Conservation (phyloP, 2,888 invertebrate species). For the Trypoxylon attenuatum region DNA sequence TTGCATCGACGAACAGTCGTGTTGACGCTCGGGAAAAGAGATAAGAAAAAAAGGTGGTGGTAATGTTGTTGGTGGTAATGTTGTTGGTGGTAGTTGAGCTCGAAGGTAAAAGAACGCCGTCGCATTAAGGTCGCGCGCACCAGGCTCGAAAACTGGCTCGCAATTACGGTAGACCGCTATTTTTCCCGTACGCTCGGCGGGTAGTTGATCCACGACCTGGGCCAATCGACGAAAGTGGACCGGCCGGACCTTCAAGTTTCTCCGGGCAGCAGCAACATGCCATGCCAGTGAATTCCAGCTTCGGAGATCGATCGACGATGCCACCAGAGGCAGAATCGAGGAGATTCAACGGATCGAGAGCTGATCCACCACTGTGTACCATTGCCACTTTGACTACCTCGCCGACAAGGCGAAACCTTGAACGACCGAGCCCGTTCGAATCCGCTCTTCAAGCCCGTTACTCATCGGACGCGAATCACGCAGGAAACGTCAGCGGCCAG, state of each 20-base stretch:
- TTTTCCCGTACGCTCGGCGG: constrained; percentile 30
- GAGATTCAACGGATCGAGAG: no score
- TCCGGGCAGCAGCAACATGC: background rate
- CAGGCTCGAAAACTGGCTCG: constrained; percentile 25
- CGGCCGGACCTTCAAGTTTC: background rate
- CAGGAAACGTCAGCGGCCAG: no score
- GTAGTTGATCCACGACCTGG: constrained; percentile 22
- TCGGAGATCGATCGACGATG: background rate
- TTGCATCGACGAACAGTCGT: no score
- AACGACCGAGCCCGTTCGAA: background rate
- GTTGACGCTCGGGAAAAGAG: no score
- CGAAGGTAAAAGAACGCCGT: no score
- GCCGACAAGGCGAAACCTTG: background rate
- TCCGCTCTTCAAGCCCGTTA: no score
- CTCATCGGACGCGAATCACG: no score
- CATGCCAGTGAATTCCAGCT: background rate
- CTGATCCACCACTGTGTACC: background rate
- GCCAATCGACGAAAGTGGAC: constrained; percentile 1
- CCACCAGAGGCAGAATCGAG: background rate
- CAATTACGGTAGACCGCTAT: constrained; percentile 37
- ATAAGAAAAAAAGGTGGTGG: no score
- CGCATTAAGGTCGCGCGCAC: no score
- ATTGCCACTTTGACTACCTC: background rate
- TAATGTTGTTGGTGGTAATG: no score
- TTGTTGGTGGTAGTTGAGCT: no score